These are phyloP conservation scores for Danio albolineatus DNA, from an alignment of 2,797 vertebrate genomes.

Conservation along the genomic window DNA sequence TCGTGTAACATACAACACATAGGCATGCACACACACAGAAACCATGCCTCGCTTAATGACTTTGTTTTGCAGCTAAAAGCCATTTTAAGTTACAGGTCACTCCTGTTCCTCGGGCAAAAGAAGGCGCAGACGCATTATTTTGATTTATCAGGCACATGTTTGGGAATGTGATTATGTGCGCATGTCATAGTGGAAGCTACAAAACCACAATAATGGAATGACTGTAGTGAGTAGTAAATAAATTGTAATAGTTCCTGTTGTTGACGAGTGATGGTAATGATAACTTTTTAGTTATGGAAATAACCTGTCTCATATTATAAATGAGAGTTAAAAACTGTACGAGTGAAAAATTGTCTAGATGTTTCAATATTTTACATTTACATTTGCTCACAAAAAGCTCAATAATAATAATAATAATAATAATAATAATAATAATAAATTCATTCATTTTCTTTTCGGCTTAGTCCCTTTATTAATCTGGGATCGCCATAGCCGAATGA, in stretches of 20 bases:
- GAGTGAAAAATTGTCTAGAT: too few relatives aligned
- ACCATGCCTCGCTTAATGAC: constrained; percentile 47
- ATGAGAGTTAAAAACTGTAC: not conserved
- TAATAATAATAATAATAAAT: too few relatives aligned
- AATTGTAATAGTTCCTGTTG: not conserved
- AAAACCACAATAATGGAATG: not conserved
- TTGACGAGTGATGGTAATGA: not conserved
- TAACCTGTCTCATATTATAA: not conserved
- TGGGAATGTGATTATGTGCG: not conserved
- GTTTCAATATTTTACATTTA: too few relatives aligned
- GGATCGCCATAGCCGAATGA: too few relatives aligned
- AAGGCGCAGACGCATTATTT: constrained; percentile 41
- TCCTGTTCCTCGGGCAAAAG: constrained; percentile 49
- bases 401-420: too few relatives aligned
- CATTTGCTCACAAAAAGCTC: too few relatives aligned
- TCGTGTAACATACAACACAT: constrained; percentile 36
- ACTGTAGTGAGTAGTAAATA: not conserved
- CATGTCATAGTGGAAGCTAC: not conserved
- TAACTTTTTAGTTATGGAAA: not conserved
- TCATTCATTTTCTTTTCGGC: too few relatives aligned
- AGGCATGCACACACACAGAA: constrained; percentile 48
- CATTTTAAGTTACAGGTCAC: constrained; percentile 53
- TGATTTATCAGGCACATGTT: constrained; percentile 47
- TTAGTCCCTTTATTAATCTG: too few relatives aligned
- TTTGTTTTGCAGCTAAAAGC: constrained; percentile 52